These are phyloP conservation scores for Metopia argyrocephala DNA, from an alignment of 2,888 invertebrate species.

Conservation along the genomic window DNA sequence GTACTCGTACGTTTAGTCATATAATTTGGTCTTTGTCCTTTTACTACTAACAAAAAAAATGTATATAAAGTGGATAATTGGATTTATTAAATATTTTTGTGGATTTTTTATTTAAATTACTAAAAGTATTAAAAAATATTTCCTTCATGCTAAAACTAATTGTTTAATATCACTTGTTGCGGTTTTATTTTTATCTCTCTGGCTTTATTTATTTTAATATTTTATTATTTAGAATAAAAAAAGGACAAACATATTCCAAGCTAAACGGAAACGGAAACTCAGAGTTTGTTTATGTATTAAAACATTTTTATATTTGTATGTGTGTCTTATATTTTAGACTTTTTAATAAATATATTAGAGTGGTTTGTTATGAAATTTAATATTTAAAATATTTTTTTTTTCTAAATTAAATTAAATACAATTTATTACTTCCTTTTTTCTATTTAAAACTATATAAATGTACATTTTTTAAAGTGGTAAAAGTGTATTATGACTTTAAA, in stretches of 20 bases:
- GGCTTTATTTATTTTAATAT: conserved; percentile 15
- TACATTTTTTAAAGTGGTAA: not conserved
- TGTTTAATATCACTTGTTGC: conserved; percentile 41
- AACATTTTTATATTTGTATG: not conserved
- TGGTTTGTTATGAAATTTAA: conserved; percentile 17
- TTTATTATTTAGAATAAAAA: no score
- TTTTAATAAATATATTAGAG: no score
- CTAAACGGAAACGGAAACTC: conserved; percentile 48
- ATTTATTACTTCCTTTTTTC: not conserved
- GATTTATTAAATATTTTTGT: not conserved
- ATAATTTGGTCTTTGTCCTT: not conserved
- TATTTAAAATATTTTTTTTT: conserved; percentile 3
- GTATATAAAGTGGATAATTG: not conserved
- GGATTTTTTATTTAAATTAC: not conserved
- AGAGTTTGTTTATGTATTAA: conserved; percentile 7
- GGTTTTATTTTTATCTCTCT: conserved; percentile 18
- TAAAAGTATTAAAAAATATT: conserved; percentile 11
- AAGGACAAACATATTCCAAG: conserved; percentile 20
- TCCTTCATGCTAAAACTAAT: conserved; percentile 37
- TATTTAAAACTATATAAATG: not conserved
- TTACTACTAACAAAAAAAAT: conserved; percentile 23
- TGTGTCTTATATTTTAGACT: conserved; percentile 30
- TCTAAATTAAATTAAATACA: conserved; percentile 14
- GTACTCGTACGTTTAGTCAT: no score
- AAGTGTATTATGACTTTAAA: not conserved